Conservation (phyloP, 2,113 vertebrate species). For the Leiothrix lutea region DNA sequence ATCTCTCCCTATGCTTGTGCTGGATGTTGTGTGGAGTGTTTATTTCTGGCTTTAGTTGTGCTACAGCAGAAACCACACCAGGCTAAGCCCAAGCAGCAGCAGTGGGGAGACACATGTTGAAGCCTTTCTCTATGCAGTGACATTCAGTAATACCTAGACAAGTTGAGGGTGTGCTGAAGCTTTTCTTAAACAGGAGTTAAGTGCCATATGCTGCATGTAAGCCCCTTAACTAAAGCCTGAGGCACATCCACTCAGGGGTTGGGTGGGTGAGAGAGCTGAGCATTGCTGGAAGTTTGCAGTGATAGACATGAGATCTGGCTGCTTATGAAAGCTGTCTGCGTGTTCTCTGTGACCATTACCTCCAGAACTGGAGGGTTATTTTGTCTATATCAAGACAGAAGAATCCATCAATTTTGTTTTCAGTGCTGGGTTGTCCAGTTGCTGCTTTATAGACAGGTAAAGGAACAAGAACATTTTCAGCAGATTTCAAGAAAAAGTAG, state of each 20-base stretch:
- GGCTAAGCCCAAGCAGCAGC: background rate
- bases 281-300: background rate
- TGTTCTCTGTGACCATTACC: background rate
- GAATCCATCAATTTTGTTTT: background rate
- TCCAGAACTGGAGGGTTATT: background rate
- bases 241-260: fast-evolving
- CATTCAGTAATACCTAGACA: background rate
- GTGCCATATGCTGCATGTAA: background rate
- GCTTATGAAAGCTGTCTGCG: background rate
- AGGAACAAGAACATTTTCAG: background rate
- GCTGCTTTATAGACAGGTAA: background rate
- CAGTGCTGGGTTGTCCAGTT: background rate
- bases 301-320: fast-evolving
- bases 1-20: background rate
- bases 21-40: background rate
- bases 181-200: background rate
- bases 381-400: background rate
- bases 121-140: background rate
- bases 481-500: background rate
- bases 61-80: background rate
- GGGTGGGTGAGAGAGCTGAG: background rate
- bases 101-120: background rate
- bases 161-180: background rate
- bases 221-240: background rate
- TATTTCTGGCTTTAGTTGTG: background rate